These are phyloP conservation scores for Scarus forsteni DNA, from an alignment of 2,797 vertebrate genomes.

Conservation along the genomic window DNA sequence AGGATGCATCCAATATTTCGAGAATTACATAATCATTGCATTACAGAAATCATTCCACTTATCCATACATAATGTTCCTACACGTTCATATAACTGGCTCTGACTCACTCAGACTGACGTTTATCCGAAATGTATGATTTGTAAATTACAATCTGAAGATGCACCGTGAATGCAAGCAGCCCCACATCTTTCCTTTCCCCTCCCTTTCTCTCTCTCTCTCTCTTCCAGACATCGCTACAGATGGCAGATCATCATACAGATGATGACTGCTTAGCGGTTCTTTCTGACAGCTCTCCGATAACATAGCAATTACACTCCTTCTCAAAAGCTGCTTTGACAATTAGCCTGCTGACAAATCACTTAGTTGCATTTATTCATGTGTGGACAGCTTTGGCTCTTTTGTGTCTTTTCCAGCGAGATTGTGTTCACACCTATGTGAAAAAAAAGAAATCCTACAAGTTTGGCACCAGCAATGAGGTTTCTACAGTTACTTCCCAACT, in stretches of 20 bases:
- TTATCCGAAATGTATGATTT: conserved; percentile 47
- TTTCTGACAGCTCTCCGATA: conserved; percentile 79
- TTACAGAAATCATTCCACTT: conserved; percentile 53
- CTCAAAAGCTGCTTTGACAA: conserved; percentile 79
- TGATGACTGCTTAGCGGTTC: conserved; percentile 80
- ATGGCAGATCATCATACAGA: conserved; percentile 81
- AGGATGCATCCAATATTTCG: conserved; percentile 72
- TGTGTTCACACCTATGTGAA: conserved; percentile 49
- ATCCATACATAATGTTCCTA: conserved; percentile 26
- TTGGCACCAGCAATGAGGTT: background rate
- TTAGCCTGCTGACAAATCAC: conserved; percentile 81
- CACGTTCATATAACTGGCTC: conserved; percentile 19
- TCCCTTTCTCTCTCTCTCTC: conserved; percentile 23
- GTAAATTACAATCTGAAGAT: conserved; percentile 39
- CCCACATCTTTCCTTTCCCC: conserved; percentile 32
- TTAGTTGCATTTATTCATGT: conserved; percentile 70
- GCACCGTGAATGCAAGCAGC: conserved; percentile 40
- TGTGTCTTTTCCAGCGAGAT: conserved; percentile 55
- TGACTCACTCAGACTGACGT: conserved; percentile 36
- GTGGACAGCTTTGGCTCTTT: conserved; percentile 58
- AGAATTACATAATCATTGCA: conserved; percentile 76
- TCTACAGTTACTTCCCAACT: conserved; percentile 5
- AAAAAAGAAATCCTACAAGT: conserved; percentile 23
- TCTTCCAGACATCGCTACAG: conserved; percentile 65
- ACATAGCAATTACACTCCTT: conserved; percentile 79